Percentiles rank a stretch among this genome's conserved stretches.
Evolutionary conservation across 2,888 invertebrate genomes (phyloP).

Genomic region (Aphidius colemani): DNA sequence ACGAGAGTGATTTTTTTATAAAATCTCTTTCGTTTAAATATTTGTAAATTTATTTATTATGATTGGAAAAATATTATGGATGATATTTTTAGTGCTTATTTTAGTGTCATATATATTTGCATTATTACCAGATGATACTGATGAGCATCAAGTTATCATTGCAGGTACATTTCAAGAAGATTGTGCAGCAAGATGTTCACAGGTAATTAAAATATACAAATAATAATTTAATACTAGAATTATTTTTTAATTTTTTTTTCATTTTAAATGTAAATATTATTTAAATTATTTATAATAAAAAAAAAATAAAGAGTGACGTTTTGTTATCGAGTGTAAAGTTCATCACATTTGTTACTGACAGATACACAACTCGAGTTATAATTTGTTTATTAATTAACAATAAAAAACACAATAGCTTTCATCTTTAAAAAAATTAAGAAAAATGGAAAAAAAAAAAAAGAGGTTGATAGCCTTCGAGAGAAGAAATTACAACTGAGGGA

Average conservation of each 20-base stretch:
- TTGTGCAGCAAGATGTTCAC: constrained; percentile 52
- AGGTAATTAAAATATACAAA: constrained; percentile 35
- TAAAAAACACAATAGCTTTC: constrained; percentile 20
- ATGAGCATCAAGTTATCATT: constrained; percentile 39
- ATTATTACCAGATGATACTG: constrained; percentile 46
- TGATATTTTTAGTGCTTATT: constrained; percentile 47
- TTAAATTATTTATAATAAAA: background rate
- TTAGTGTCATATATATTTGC: constrained; percentile 44
- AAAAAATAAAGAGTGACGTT: background rate
- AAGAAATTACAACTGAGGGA: background rate
- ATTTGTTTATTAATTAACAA: constrained; percentile 19
- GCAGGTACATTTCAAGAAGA: constrained; percentile 48
- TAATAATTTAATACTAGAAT: background rate
- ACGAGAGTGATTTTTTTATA: too few relatives aligned
- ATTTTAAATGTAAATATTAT: background rate
- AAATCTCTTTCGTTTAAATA: background rate
- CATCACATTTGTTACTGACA: constrained; percentile 3
- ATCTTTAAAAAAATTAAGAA: constrained; percentile 12
- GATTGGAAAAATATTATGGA: constrained; percentile 51
- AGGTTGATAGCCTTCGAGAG: constrained; percentile 7
- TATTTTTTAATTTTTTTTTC: too few relatives aligned
- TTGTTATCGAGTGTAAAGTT: constrained; percentile 26
- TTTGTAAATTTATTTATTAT: constrained; percentile 47
- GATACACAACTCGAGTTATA: background rate
- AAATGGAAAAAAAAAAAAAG: constrained; percentile 7